A percentile compares a stretch with the other conserved stretches of the same genome.
These are phyloP conservation scores for Dipodomys ordii DNA, from an alignment of 2,113 vertebrate genomes.

Conservation along the genomic window DNA sequence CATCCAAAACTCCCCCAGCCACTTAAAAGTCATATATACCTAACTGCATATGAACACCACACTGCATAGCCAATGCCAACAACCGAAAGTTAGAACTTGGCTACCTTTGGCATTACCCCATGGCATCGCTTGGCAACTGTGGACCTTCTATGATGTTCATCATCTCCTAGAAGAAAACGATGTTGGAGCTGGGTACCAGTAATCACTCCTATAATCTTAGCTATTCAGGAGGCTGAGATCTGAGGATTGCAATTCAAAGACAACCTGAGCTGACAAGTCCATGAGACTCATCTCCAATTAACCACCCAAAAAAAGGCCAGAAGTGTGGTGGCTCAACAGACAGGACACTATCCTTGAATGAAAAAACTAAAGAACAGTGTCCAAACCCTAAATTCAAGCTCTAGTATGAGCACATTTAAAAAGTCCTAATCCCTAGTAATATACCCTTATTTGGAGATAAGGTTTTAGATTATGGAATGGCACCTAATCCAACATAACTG, in stretches of 20 bases:
- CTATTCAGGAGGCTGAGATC: too few relatives aligned
- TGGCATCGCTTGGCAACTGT: background rate
- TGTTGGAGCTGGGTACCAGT: background rate
- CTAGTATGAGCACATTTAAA: too few relatives aligned
- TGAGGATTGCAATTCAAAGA: too few relatives aligned
- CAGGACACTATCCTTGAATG: too few relatives aligned
- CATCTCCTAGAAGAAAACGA: background rate
- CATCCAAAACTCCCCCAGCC: conserved; percentile 15
- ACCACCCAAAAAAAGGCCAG: too few relatives aligned
- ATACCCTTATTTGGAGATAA: background rate
- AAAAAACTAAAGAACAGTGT: too few relatives aligned
- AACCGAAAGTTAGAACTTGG: background rate
- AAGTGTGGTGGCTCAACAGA: too few relatives aligned
- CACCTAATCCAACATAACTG: background rate
- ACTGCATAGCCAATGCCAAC: background rate
- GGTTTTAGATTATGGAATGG: background rate
- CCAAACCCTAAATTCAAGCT: too few relatives aligned
- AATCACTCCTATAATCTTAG: too few relatives aligned
- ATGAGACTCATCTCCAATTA: too few relatives aligned
- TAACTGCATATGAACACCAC: background rate
- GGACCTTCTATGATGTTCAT: background rate
- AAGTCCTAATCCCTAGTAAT: background rate
- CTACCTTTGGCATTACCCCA: background rate
- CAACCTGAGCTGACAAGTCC: too few relatives aligned
- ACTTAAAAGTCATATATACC: background rate